Conservation (phyloP, 2,888 invertebrate genomes). For the Mesorhabditis spiculigera region DNA sequence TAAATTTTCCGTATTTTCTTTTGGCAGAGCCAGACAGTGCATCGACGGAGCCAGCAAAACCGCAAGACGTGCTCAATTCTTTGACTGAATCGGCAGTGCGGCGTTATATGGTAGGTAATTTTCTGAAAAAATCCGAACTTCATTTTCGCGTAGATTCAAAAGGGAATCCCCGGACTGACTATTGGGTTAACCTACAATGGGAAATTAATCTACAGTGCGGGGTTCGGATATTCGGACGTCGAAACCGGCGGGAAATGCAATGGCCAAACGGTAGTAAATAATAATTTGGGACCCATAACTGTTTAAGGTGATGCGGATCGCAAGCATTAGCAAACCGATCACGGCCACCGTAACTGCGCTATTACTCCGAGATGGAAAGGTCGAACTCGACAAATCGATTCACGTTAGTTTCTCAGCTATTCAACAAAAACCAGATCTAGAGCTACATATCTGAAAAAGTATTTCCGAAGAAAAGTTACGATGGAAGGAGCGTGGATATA, state of each 20-base stretch:
- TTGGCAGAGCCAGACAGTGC: no score
- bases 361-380: conserved; percentile 63
- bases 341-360: conserved; percentile 65
- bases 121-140: background rate
- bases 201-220: conserved; percentile 58
- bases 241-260: conserved; percentile 60
- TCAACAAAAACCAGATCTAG: background rate
- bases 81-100: no score
- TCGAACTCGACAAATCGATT: conserved; percentile 62
- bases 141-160: conserved; percentile 10
- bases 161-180: conserved; percentile 60
- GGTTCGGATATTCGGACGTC: conserved; percentile 65
- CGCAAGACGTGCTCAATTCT: no score
- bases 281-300: conserved; percentile 6
- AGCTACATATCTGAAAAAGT: conserved; percentile 64
- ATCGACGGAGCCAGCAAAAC: no score
- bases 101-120: no score
- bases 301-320: conserved; percentile 65
- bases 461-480: conserved; percentile 64
- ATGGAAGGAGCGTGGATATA: conserved; percentile 63
- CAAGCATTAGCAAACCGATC: conserved; percentile 67
- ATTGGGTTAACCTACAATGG: conserved; percentile 61
- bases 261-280: conserved; percentile 19
- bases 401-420: conserved; percentile 16
- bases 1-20: no score